phyloP scores from a whole-genome alignment of 2,113 vertebrate genomes.

The Microtus pennsylvanicus region DNA sequence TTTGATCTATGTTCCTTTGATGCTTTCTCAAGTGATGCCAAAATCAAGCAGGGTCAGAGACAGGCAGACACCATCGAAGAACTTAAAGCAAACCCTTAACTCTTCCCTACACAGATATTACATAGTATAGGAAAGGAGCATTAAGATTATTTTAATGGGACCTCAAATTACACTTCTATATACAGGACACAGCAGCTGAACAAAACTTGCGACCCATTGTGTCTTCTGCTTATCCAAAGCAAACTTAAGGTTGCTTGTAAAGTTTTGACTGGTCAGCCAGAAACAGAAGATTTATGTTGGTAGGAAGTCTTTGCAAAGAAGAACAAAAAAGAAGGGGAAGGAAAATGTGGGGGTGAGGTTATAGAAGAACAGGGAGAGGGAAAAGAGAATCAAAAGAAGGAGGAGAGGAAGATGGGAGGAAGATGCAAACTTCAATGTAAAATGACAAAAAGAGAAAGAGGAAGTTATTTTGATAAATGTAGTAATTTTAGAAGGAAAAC shows the following conservation, averaged over 20 bases:
- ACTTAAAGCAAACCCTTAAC: neutral
- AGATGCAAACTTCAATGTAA: neutral
- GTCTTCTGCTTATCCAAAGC: conserved; percentile 59
- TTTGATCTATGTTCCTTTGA: conserved; percentile 44
- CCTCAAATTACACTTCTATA: conserved; percentile 21
- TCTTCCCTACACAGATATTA: neutral
- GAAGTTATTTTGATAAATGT: neutral
- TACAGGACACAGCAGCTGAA: conserved; percentile 12
- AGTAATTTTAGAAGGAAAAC: neutral
- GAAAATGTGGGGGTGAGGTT: neutral
- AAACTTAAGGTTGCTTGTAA: conserved; percentile 13
- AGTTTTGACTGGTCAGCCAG: rapidly evolving
- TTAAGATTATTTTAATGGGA: conserved; percentile 21
- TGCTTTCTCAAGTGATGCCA: neutral
- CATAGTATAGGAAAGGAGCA: neutral
- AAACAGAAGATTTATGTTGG: neutral
- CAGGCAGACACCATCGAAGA: neutral
- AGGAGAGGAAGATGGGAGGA: neutral
- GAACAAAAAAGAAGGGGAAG: neutral
- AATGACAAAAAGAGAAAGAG: no score
- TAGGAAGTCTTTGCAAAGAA: neutral
- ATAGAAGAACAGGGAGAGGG: neutral
- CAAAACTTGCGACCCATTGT: conserved; percentile 16
- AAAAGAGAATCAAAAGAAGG: neutral
- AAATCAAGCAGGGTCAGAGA: conserved; percentile 42